Conservation (phyloP, 1,140 invertebrate species). For the Sminthurides bifidus region DNA sequence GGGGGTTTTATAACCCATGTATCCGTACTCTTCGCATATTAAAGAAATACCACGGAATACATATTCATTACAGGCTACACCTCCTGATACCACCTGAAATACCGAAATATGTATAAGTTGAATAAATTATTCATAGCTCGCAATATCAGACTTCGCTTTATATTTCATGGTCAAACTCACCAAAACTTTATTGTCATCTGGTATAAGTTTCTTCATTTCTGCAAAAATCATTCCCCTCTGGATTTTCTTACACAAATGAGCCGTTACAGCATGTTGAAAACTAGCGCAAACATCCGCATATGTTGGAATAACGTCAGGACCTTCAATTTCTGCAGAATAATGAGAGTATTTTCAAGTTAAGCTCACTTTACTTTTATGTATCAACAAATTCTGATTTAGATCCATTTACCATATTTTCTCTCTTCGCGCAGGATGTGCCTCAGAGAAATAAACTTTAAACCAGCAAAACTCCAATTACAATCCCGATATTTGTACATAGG, state of each 20-base stretch:
- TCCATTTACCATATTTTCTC: conserved; percentile 42
- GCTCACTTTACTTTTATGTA: too few relatives aligned
- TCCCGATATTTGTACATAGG: conserved; percentile 47
- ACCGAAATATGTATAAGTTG: conserved; percentile 7
- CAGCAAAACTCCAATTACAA: conserved; percentile 78
- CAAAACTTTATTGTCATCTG: conserved; percentile 22
- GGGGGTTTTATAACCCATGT: conserved; percentile 61
- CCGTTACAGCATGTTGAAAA: conserved; percentile 59
- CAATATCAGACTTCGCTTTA: background rate
- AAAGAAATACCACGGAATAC: conserved; percentile 55
- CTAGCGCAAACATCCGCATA: conserved; percentile 75
- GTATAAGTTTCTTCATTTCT: conserved; percentile 40
- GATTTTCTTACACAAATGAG: conserved; percentile 66
- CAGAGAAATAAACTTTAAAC: conserved; percentile 49
- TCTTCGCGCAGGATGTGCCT: conserved; percentile 48
- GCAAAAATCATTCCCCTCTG: conserved; percentile 70
- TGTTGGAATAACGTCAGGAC: conserved; percentile 60
- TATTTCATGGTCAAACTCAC: conserved; percentile 15
- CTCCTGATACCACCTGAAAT: conserved; percentile 77
- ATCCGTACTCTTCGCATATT: conserved; percentile 54
- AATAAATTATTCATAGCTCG: background rate
- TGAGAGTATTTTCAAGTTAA: too few relatives aligned
- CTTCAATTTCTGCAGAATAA: conserved; percentile 40
- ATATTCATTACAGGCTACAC: conserved; percentile 85
- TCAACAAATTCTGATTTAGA: background rate